phyloP scores from a whole-genome alignment of 2,888 invertebrate genomes.

The Papilio demoleus region DNA sequence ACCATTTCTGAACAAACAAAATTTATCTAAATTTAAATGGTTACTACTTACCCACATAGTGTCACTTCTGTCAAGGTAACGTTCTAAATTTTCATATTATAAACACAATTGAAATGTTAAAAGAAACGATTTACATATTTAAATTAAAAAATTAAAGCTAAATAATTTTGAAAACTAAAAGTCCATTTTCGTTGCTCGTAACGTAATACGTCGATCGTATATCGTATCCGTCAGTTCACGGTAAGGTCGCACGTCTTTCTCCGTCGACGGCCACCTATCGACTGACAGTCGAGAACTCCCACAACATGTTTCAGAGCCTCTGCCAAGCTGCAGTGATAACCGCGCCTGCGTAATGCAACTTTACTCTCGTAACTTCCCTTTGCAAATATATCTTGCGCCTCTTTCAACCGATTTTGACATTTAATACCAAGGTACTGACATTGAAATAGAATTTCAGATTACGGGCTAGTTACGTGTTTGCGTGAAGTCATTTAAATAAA shows the following conservation, averaged over 20 bases:
- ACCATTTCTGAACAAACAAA: no score
- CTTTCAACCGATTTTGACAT: conserved; percentile 49
- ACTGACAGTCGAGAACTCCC: conserved; percentile 65
- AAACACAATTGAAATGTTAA: conserved; percentile 2
- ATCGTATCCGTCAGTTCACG: conserved; percentile 38
- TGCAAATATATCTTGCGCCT: conserved; percentile 45
- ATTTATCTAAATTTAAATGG: no score
- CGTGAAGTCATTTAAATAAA: conserved; percentile 45
- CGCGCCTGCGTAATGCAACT: conserved; percentile 74
- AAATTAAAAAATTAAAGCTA: not conserved
- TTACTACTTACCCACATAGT: conserved; percentile 32
- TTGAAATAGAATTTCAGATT: conserved; percentile 30
- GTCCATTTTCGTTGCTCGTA: conserved; percentile 10
- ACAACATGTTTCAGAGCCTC: conserved; percentile 61
- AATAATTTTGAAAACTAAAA: not conserved
- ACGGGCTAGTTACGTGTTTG: conserved; percentile 40
- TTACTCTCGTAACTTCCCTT: conserved; percentile 59
- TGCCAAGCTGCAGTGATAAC: conserved; percentile 70
- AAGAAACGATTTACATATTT: not conserved
- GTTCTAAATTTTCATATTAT: not conserved
- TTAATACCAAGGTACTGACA: conserved; percentile 43
- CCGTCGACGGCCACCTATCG: conserved; percentile 62
- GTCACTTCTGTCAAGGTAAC: conserved; percentile 1
- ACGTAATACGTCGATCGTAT: conserved; percentile 37
- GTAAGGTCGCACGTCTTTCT: conserved; percentile 54